Evolutionary conservation across 2,888 invertebrate genomes (phyloP).

Genomic region (Acanthosoma haemorrhoidale): DNA sequence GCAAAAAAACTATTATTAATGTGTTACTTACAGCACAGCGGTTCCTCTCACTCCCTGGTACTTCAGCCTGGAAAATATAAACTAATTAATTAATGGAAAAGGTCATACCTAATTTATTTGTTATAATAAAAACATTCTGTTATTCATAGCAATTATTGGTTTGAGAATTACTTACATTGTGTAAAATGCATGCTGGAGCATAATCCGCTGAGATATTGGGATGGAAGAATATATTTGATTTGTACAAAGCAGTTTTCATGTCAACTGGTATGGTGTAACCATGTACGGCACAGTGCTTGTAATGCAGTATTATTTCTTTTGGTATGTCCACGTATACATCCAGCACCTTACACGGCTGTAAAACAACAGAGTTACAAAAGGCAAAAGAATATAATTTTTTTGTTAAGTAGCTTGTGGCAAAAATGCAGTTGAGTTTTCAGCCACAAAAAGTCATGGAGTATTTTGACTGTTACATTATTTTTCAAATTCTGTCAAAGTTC

Average conservation of each 20-base stretch:
- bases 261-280: slow-evolving; percentile 3
- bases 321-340: background rate
- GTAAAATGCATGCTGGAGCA: slow-evolving; percentile 7
- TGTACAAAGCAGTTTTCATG: background rate
- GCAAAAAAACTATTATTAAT: too few relatives aligned
- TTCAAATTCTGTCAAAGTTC: too few relatives aligned
- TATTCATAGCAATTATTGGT: too few relatives aligned
- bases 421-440: too few relatives aligned
- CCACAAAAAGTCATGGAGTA: background rate
- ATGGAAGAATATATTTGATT: background rate
- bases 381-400: too few relatives aligned
- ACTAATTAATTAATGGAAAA: background rate
- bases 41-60: slow-evolving; percentile 2
- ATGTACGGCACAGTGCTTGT: background rate
- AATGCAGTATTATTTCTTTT: background rate
- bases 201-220: background rate
- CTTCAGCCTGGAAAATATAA: slow-evolving; percentile 3
- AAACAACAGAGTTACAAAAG: background rate
- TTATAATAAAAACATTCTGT: too few relatives aligned
- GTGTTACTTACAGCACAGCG: background rate
- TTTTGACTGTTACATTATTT: background rate
- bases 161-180: background rate
- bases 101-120: too few relatives aligned
- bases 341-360: background rate
- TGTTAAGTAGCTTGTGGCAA: too few relatives aligned